Conservation (phyloP, 2,888 invertebrate species). For the Eupeodes luniger region DNA sequence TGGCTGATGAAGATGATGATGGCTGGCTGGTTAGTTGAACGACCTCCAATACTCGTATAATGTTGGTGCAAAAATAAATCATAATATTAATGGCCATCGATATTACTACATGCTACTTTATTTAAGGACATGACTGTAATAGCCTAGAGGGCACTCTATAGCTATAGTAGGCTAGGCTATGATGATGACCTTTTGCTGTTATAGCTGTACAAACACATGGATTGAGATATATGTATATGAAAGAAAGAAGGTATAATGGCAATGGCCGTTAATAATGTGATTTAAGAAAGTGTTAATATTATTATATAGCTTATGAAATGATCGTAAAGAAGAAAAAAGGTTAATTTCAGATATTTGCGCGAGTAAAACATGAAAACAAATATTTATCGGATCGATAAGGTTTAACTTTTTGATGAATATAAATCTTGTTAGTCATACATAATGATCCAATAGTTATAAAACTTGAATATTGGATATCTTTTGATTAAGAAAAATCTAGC, state of each 20-base stretch:
- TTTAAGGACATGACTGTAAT: background rate
- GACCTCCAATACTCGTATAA: constrained; percentile 15
- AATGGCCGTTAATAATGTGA: background rate
- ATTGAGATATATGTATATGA: too few relatives aligned
- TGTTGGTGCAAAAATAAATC: constrained; percentile 29
- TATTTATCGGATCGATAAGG: background rate
- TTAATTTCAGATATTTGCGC: too few relatives aligned
- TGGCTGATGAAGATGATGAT: background rate
- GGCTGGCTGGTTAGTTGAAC: constrained; percentile 14
- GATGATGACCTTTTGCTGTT: background rate
- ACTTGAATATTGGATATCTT: background rate
- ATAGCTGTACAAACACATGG: too few relatives aligned
- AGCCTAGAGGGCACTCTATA: background rate
- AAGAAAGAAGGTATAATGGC: background rate
- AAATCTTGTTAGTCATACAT: background rate
- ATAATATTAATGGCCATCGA: constrained; percentile 22
- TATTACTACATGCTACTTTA: background rate
- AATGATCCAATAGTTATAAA: background rate
- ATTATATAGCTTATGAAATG: constrained; percentile 6
- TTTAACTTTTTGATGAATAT: background rate
- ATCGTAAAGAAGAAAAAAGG: background rate
- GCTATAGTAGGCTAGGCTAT: background rate
- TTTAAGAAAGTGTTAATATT: constrained; percentile 4
- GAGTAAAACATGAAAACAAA: background rate
- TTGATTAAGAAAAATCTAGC: too few relatives aligned